Conservation (phyloP, 2,113 vertebrate genomes). For the Motacilla tschutschensis region DNA sequence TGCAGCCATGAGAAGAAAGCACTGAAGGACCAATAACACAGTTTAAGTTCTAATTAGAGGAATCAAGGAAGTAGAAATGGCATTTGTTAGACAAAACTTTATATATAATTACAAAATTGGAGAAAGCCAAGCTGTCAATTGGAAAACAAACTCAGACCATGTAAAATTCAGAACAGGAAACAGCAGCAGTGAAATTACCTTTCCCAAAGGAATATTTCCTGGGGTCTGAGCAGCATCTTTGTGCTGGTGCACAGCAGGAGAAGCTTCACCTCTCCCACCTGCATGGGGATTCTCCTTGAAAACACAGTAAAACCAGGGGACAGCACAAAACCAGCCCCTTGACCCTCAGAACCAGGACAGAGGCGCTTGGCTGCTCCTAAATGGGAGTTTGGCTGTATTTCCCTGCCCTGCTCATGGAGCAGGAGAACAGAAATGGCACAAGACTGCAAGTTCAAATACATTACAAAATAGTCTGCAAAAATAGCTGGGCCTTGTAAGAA, state of each 20-base stretch:
- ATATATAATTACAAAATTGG: background rate
- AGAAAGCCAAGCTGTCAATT: background rate
- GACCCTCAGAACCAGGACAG: background rate
- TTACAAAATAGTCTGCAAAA: conserved; percentile 62
- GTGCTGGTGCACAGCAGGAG: background rate
- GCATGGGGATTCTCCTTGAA: background rate
- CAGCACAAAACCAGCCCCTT: background rate
- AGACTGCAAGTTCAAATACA: conserved; percentile 45
- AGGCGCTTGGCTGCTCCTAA: background rate
- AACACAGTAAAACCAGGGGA: background rate
- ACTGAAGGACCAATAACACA: background rate
- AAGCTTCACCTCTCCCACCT: background rate
- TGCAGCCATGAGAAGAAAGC: background rate
- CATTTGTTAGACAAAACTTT: conserved; percentile 24
- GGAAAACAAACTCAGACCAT: background rate
- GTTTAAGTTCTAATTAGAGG: conserved; percentile 34
- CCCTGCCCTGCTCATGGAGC: background rate
- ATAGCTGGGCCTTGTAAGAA: conserved; percentile 60
- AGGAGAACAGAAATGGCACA: conserved; percentile 27
- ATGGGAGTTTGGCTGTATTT: background rate
- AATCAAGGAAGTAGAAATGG: conserved; percentile 18
- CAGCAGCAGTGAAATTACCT: background rate
- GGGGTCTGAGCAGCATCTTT: background rate
- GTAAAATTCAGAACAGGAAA: background rate
- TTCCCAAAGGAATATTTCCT: background rate